Evolutionary conservation across 1,140 invertebrate species (phyloP), one percentile per base, ranked within the genome.

Genomic region (Scaptomyza graminum): DNA sequence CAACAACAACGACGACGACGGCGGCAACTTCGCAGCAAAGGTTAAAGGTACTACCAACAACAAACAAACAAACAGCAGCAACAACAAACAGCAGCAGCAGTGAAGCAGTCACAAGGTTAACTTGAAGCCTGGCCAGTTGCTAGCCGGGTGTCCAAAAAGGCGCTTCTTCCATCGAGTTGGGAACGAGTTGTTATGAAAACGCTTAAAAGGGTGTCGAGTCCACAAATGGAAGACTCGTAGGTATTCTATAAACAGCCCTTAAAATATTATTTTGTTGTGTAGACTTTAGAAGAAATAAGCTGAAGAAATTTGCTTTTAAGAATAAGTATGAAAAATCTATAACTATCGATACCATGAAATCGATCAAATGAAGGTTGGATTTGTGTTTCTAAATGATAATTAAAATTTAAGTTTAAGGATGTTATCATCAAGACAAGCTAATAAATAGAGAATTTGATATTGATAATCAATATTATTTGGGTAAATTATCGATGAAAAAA

Each of bases 31-130:
- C 41, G 28, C 44, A 79, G 61, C 79, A 88, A 88, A 88, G 83
- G 83, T 88, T 88, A 88, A 88, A 88, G 83, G 83, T 88, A 88
- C 65, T 68, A 47, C 61, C 13, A 65, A 60, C 12, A 39, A 54
- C 34, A 61, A 22, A 37, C 34, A 56, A 50, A 12, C 1, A 25
- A n/a, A n/a, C n/a, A n/a, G n/a, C n/a, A 52, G 18, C 46, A n/a
- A 57, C 57, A 71, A 34, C 25, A 39, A 43, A 41, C 37, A 34
- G 57, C 41, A 60, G 46, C 37, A 34, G 57, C 41, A 60, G 62
- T 50, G 44, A 28, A 39, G 57, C 41, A 56, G 63, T 47, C 51
- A 79, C 82, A 87, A 87, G 82, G 82, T 76, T 87, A 69, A 82
- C 77, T 59, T 44, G 18, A 51, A 79, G 66, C 67, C 66, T 78